Evolutionary conservation across 2,113 vertebrate species (phyloP).

Genomic region (Taurulus bubalis): DNA sequence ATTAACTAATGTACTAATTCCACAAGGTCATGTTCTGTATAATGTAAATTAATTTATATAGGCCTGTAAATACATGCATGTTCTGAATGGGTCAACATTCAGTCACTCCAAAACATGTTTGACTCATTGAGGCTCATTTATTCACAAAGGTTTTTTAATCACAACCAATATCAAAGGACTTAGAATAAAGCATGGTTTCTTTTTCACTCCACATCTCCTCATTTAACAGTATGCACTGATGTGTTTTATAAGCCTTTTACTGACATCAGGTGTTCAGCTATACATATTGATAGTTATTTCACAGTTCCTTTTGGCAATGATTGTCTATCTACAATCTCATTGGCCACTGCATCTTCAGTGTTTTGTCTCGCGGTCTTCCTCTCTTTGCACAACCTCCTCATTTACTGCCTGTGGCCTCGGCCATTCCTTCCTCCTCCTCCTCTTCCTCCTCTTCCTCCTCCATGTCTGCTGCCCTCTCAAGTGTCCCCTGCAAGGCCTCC

Average conservation of each 20-base stretch:
- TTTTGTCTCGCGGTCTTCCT: neutral
- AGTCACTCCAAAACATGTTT: neutral
- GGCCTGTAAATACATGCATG: slow-evolving; percentile 2
- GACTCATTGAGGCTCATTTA: slow-evolving; percentile 7
- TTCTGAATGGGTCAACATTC: slow-evolving; percentile 11
- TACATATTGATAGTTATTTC: neutral
- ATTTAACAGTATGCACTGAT: neutral
- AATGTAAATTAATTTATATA: slow-evolving; percentile 36
- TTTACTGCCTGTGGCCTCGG: neutral
- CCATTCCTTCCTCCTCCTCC: neutral
- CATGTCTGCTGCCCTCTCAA: slow-evolving; percentile 26
- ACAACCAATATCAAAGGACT: neutral
- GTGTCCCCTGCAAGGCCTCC: slow-evolving; percentile 81
- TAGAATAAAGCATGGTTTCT: neutral
- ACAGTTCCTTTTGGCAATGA: neutral
- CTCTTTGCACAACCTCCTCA: slow-evolving; percentile 8
- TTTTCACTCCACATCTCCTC: neutral
- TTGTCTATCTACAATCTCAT: neutral
- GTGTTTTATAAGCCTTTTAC: neutral
- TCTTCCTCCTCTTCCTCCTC: neutral
- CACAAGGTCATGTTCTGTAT: slow-evolving; percentile 1
- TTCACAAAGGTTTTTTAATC: neutral
- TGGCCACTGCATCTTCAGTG: neutral
- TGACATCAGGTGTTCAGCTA: neutral
- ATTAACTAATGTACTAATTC: slow-evolving; percentile 5